Base-by-base conservation (phyloP, 1,140 invertebrate genomes). In the Eueides isabella region DNA sequence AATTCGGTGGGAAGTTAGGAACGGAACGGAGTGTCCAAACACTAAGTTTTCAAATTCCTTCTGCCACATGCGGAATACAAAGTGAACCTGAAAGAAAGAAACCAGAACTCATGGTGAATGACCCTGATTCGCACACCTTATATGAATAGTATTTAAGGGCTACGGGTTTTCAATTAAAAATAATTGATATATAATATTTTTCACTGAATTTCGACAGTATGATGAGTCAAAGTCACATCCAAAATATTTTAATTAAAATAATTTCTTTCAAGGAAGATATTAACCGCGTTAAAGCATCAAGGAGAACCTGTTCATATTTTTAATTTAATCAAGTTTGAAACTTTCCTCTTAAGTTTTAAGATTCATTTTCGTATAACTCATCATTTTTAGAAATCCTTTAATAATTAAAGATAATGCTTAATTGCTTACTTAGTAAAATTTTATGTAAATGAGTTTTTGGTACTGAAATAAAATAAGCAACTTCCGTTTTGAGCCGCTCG, bases 201-300 rank as follows among this genome's bases (percentile, higher is more conserved):
- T n/a, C 41, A 4, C 41, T 9, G 7, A 44, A 44, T 19, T 7
- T 44, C n/a, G 16, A 44, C 41, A 44, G 19, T 44, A 44, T 44
- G 41, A 19, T 6, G 14, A 44, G 41, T 7, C n/a, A 44, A 44
- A n/a, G n/a, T 19, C 41, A 44, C 41, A 19, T 23, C 16, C 41
- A 44, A 44, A 44, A 44, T 44, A 44, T 44, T 44, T 19, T n/a
- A 44, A 44, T 44, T 44, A 44, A 19, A 44, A 44, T 44, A 44
- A 44, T 44, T n/a, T 44, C 16, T 19, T 44, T 19, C n/a, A 44
- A 19, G 16, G 16, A 44, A 44, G 41, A 44, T 19, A 44, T 19
- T 19, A 19, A 7, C 41, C 41, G 41, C 41, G 41, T 19, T 5
- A 6, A 7, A 6, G 5, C 7, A 5, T n/a, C 16, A 19, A 5